A percentile compares a stretch with the other conserved stretches of the same genome.
Evolutionary conservation across 1,140 invertebrate genomes (phyloP).

Genomic region (Colletes latitarsis): DNA sequence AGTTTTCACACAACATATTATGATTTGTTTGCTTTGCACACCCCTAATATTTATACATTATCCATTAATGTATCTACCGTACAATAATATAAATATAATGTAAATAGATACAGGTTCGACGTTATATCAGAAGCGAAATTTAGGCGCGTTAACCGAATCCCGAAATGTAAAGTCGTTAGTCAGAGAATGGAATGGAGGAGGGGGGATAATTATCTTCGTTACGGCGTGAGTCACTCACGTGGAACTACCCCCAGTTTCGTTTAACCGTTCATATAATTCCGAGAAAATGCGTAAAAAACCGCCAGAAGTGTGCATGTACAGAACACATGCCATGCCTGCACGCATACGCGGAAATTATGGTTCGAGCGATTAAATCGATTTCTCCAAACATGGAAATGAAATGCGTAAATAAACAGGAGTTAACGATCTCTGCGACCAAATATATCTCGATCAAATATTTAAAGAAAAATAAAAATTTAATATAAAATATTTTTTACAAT

Average conservation of each 20-base stretch:
- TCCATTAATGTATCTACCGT: no score
- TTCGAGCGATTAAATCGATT: background rate
- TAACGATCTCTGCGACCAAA: background rate
- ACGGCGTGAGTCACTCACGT: conserved; percentile 7
- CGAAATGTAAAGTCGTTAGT: background rate
- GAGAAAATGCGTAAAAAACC: conserved; percentile 11
- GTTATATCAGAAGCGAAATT: no score
- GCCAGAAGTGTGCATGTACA: background rate
- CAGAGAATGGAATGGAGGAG: background rate
- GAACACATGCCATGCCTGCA: background rate
- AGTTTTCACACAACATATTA: no score
- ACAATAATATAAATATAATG: no score
- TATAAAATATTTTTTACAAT: no score
- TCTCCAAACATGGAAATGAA: background rate
- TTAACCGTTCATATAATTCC: background rate
- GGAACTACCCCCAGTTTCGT: conserved; percentile 11
- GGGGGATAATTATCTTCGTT: background rate
- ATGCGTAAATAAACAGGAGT: background rate
- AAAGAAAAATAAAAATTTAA: background rate
- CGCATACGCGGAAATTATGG: background rate
- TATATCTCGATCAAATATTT: background rate
- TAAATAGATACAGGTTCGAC: no score
- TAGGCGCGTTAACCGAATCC: background rate
- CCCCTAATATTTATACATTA: no score
- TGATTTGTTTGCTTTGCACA: no score